phyloP scores from a whole-genome alignment of 2,797 vertebrate species.

The Halcyon badia region DNA sequence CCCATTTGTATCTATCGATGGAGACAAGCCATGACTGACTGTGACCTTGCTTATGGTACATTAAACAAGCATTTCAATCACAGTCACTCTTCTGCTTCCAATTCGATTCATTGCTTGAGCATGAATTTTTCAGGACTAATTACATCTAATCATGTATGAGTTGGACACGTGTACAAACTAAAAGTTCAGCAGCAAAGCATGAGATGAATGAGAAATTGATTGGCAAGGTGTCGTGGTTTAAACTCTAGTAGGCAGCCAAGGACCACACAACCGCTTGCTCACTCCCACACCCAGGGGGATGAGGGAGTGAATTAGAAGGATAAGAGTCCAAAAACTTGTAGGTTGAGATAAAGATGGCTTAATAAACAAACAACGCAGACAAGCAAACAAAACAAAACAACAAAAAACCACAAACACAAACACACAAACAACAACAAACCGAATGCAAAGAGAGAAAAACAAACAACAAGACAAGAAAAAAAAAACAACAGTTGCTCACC shows the following conservation, averaged over 20 bases:
- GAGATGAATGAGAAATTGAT: slow-evolving; percentile 32
- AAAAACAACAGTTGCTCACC: not conserved
- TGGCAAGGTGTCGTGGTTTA: not conserved
- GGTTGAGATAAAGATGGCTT: not conserved
- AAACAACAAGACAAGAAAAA: not conserved
- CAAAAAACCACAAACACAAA: not conserved
- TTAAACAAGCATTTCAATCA: slow-evolving; percentile 13
- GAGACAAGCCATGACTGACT: not conserved
- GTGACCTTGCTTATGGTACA: not conserved
- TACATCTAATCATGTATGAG: slow-evolving; percentile 19
- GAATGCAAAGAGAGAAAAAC: too few relatives aligned
- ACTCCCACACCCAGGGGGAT: not conserved
- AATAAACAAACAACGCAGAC: not conserved
- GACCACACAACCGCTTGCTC: not conserved
- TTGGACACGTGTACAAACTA: not conserved
- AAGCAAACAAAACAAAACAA: too few relatives aligned
- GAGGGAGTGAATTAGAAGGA: not conserved
- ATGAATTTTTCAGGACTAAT: slow-evolving; percentile 48
- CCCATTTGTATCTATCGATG: not conserved
- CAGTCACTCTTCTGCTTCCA: not conserved
- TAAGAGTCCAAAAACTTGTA: not conserved
- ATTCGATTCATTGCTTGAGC: not conserved
- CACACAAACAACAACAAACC: not conserved
- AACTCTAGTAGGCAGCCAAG: not conserved
- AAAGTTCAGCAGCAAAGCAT: not conserved